Base-by-base conservation (phyloP, 2,888 invertebrate genomes). In the Phyto melanocephala region DNA sequence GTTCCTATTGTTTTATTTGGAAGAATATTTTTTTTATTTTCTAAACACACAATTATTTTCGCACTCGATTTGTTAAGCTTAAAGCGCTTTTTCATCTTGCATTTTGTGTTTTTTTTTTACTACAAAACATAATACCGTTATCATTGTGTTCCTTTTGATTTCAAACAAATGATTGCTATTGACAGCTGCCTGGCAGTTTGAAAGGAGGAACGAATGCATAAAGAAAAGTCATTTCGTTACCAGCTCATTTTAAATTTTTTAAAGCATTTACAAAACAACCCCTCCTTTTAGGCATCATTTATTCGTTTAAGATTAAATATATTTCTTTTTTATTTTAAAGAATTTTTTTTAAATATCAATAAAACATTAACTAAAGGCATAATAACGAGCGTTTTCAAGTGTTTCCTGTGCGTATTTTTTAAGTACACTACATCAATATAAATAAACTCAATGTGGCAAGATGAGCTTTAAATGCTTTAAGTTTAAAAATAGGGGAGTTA, bases 31-130 rank as follows among this genome's bases (percentile, higher is more conserved):
- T 70, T 35, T 20, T 76, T 84, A 83, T 82, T 80, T 85, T 8
- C 50, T n/a, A 68, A 70, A 65, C n/a, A 65, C n/a, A 52, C 37
- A 65, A 78, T 60, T 37, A 70, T 84, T 86, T 86, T 85, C 68
- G 82, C 85, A 84, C 80, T 86, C 85, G 85, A 85, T 85, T 86
- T 84, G 83, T 86, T 84, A 84, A 84, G 85, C 85, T 85, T 85
- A 84, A 85, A 85, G 72, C 84, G 85, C 83, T 85, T 85, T 86
- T 80, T 71, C 13, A 13, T 68, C 10, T 54, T 37, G 37, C 45
- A 17, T 65, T 65, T 65, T 70, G 4, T 65, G 11, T 74, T 74
- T 47, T 70, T 28, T 54, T 63, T 62, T 68, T 5, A 28, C 28
- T 28, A 28, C 28, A 28, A 62, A 71, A 60, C 52, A 35, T 79